Evolutionary conservation across 2,888 invertebrate species (phyloP), one percentile per base, ranked within the genome.

Genomic region (Erannis defoliaria): DNA sequence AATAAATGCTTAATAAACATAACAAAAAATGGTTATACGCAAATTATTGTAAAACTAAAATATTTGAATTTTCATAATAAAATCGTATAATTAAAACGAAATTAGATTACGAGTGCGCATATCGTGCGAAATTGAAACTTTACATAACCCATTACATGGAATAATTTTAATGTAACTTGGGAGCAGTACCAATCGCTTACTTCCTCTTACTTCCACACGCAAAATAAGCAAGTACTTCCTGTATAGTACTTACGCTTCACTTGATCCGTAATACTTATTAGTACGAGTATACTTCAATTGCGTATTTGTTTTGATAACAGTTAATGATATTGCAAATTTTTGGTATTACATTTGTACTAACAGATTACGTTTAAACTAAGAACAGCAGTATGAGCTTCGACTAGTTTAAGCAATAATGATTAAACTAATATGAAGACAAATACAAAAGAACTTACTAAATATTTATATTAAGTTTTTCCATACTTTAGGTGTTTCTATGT

Each of bases 101-200:
- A 55, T 33, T 26, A 55, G 6, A 19, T 46, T 43, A 49, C 18
- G 10, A 38, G 9, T 45, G 14, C 35, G 10, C 18, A 31, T 57
- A 40, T 40, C 42, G 45, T 53, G 35, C 33, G 26, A 46, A 40
- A 8, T n/a, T 31, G 57, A 48, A 66, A 33, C 55, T 67, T 76
- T 67, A 74, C 61, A 73, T 67, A 68, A 77, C 56, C 53, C 56
- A 33, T 73, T 68, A 59, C 54, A 38, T 59, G 51, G 61, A 37
- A 57, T 43, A 21, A 48, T 18, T 40, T 21, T 50, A 37, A 16
- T 45, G 45, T 60, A 60, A 60, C 50, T 21, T 45, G n/a, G 23
- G 10, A 23, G 14, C 10, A 33, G 21, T 29, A 33, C 31, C 12
- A 33, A 45, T 12, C 43, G 35, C 18, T 40, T 58, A 38, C 31